Evolutionary conservation across 2,888 invertebrate species (phyloP), one percentile per base, ranked within the genome.

Genomic region (Barypeithes pellucidus): DNA sequence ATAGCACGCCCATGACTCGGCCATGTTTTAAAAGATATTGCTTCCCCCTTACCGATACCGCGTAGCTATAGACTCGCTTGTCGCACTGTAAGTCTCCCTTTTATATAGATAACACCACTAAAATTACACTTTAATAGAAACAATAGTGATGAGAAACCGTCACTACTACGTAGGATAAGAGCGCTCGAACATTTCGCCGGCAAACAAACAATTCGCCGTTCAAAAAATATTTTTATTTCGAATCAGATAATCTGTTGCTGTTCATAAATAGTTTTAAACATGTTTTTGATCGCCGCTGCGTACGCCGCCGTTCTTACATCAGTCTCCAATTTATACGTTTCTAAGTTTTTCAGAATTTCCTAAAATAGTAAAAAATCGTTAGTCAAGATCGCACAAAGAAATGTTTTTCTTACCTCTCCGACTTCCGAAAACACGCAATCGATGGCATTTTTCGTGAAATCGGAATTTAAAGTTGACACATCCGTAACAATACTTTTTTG

Each of bases 241-340:
- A 2, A 29, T 29, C 7, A 43, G n/a, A 57, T 11, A 57, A 57
- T 9, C 18, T 57, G 61, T 47, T 73, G 73, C 36, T 59, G 36
- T 29, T 68, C 43, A 67, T 65, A 74, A 61, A 76, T 74, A 11
- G 50, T 54, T 65, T 75, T 77, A 73, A 80, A 80, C 16, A 84
- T 81, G 66, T 80, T 81, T 45, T 78, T 76, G 43, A 85, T 82
- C 0, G 81, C 84, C 20, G 81, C 77, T 39, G 82, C 81, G 75
- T 85, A 85, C 2, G 83, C 82, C 11, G 85, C 85, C 8, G 81
- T 81, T 62, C 82, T 76, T 20, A 84, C 75, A 74, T 86, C 84
- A 22, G 81, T 76, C 3, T 79, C 79, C 36, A 85, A 73, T 33
- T 79, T 77, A 62, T 81, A 79, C 3, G 77, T 68, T 20, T 81